Evolutionary conservation across 1,140 invertebrate genomes (phyloP).

Genomic region (Aphaenogaster floridana): DNA sequence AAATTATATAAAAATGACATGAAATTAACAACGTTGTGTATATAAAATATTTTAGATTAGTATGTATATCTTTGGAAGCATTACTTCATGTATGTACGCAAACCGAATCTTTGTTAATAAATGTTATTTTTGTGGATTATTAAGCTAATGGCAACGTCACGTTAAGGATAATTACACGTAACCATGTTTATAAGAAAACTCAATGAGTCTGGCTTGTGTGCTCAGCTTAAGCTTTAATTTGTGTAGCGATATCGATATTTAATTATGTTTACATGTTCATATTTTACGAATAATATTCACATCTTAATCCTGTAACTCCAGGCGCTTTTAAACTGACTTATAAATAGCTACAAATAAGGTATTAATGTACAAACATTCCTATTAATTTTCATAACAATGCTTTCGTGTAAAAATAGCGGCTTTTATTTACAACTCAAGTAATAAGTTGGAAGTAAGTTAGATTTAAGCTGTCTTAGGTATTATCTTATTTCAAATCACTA

Average conservation of each 20-base stretch:
- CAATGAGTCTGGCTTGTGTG: constrained; percentile 30
- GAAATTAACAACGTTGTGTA: constrained; percentile 2
- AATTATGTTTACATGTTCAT: constrained; percentile 8
- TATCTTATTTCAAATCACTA: constrained; percentile 8
- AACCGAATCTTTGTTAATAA: constrained; percentile 76
- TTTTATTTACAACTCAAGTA: neutral
- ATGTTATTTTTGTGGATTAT: constrained; percentile 79
- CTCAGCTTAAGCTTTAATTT: constrained; percentile 56
- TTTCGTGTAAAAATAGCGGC: constrained; percentile 27
- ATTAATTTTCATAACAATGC: constrained; percentile 22
- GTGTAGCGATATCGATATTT: constrained; percentile 9
- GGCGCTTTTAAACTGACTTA: constrained; percentile 6
- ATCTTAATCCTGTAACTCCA: neutral
- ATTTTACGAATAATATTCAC: constrained; percentile 6
- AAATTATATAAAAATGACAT: constrained; percentile 1
- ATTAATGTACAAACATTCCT: constrained; percentile 1
- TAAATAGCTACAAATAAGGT: neutral
- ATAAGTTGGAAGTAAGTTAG: constrained; percentile 14
- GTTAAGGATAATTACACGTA: constrained; percentile 35
- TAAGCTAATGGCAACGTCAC: constrained; percentile 55
- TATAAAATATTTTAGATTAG: constrained; percentile 34
- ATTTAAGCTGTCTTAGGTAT: neutral
- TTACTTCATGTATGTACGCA: constrained; percentile 65
- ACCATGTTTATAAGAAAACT: neutral
- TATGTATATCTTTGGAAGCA: neutral